Evolutionary conservation across 1,140 invertebrate genomes (phyloP).

Genomic region (Luehdorfia chinensis): DNA sequence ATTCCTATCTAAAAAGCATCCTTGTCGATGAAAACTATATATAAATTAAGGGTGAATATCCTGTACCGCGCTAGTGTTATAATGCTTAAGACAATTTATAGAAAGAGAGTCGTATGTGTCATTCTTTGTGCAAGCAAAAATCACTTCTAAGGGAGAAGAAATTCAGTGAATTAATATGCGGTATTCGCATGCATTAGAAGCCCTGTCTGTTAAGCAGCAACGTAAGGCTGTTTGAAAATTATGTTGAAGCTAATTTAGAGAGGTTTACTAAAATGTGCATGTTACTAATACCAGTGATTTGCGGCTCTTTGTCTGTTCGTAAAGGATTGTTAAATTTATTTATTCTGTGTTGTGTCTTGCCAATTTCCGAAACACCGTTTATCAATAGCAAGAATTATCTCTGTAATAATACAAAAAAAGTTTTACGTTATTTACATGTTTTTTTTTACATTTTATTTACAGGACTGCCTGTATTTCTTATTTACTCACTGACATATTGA

Average conservation of each 20-base stretch:
- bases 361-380: constrained; percentile 4
- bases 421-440: too few relatives aligned
- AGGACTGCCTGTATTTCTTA: background rate
- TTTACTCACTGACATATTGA: background rate
- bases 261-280: constrained; percentile 8
- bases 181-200: constrained; percentile 6
- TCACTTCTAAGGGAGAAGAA: constrained; percentile 10
- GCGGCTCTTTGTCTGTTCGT: background rate
- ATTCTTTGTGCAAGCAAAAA: constrained; percentile 13
- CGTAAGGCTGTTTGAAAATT: background rate
- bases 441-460: background rate
- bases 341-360: constrained; percentile 10
- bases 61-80: background rate
- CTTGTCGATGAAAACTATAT: background rate
- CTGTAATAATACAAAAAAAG: too few relatives aligned
- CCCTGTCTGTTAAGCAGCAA: constrained; percentile 8
- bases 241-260: background rate
- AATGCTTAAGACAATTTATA: constrained; percentile 15
- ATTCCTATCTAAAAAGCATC: background rate
- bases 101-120: constrained; percentile 1
- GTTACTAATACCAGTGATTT: constrained; percentile 17
- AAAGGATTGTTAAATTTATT: constrained; percentile 12
- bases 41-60: background rate
- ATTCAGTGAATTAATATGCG: constrained; percentile 10
- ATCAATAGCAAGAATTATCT: too few relatives aligned